Base-by-base conservation (phyloP, 2,113 vertebrate genomes). In the Rhinoderma darwinii region DNA sequence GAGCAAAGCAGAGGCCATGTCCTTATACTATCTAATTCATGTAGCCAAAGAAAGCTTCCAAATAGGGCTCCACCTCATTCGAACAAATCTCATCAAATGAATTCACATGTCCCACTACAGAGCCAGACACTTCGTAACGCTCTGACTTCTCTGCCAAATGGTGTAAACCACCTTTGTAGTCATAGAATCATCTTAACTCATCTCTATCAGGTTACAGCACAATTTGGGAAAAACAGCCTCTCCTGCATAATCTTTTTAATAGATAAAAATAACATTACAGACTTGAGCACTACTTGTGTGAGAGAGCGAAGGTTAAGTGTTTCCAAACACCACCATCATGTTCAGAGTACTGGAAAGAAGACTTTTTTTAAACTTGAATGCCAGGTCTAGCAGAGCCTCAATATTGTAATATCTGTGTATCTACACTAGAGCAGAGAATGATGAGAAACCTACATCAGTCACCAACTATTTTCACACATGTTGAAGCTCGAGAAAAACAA, bases 201-300 rank as follows among this genome's bases (percentile, higher is more conserved):
- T 84, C 83, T 56, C 70, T 75, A 84, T 84, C 73, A 50, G 27
- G 73, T 85, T 77, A 85, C 84, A 77, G 84, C 22, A 66, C 73
- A 77, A 77, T 77, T 84, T 85, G 84, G 73, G 73, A 85, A 85
- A 80, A 84, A 84, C 73, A 77, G 56, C 54, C 84, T 85, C 73
- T 44, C 50, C 51, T 76, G 73, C 39, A 77, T 77, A 77, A 77
- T 47, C 56, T 85, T 75, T 84, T 59, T 85, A 76, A 85, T 75
- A 75, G 83, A 84, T 76, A 84, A 61, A 84, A 76, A 84, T 37
- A 84, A 76, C 70, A 84, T 76, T 84, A 76, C 70, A 74, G 70
- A 84, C 63, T 84, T 84, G 43, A 44, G n/a, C n/a, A n/a, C n/a
- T n/a, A n/a, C n/a, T n/a, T n/a, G n/a, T n/a, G n/a, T n/a, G n/a